phyloP scores from a whole-genome alignment of 2,888 invertebrate genomes.

The Agrypnus murinus region DNA sequence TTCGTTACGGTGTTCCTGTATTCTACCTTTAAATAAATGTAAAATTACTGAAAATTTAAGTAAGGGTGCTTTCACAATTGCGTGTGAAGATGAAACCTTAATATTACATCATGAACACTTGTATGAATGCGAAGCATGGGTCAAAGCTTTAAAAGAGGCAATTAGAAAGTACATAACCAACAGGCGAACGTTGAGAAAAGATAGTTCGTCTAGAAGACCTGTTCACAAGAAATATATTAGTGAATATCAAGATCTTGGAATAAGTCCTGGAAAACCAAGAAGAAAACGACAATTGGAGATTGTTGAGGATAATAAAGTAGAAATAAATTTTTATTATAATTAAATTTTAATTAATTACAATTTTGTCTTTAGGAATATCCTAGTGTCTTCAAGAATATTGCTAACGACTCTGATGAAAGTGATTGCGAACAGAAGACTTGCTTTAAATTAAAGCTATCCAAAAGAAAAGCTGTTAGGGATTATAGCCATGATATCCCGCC shows the following conservation, averaged over 20 bases:
- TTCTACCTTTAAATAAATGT: slow-evolving; percentile 82
- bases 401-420: slow-evolving; percentile 32
- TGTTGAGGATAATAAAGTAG: slow-evolving; percentile 39
- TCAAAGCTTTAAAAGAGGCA: slow-evolving; percentile 73
- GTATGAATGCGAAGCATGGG: slow-evolving; percentile 75
- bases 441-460: slow-evolving; percentile 32
- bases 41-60: slow-evolving; percentile 76
- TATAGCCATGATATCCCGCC: slow-evolving; percentile 6
- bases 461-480: slow-evolving; percentile 43
- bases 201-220: slow-evolving; percentile 77
- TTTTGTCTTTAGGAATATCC: slow-evolving; percentile 26
- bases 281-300: slow-evolving; percentile 49
- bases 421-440: slow-evolving; percentile 18
- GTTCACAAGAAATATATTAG: slow-evolving; percentile 75
- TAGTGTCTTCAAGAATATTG: slow-evolving; percentile 26
- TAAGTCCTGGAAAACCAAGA: slow-evolving; percentile 73
- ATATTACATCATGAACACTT: slow-evolving; percentile 75
- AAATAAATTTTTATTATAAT: too few species aligned
- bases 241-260: slow-evolving; percentile 73
- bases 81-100: slow-evolving; percentile 75
- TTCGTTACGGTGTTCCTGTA: slow-evolving; percentile 78
- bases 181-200: slow-evolving; percentile 77
- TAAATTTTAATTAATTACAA: not conserved
- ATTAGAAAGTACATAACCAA: slow-evolving; percentile 75
- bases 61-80: slow-evolving; percentile 77